Conservation (phyloP, 2,888 invertebrate genomes). For the Pollenia amentaria region DNA sequence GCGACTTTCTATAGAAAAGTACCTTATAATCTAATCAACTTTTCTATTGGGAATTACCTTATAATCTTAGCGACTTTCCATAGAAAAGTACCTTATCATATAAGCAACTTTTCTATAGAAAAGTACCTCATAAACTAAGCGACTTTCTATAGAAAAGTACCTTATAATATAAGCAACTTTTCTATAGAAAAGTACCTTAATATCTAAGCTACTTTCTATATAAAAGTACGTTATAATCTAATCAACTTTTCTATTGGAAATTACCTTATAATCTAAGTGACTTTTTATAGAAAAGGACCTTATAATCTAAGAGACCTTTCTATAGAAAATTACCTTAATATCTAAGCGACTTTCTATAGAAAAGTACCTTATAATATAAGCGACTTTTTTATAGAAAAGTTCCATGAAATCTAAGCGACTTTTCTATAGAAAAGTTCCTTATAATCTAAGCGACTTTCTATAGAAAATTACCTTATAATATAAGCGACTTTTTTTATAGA, state of each 20-base stretch:
- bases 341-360: not conserved
- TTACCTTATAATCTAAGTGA: no score
- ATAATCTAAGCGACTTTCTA: not conserved
- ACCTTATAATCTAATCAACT: not conserved
- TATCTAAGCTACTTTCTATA: not conserved
- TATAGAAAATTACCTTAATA: no score
- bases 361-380: not conserved
- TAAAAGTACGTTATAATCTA: not conserved
- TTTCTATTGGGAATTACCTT: not conserved
- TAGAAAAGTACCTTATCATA: no score
- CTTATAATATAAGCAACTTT: not conserved
- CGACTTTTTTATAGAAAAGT: not conserved
- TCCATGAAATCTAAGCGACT: not conserved
- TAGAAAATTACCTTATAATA: not conserved
- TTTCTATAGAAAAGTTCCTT: not conserved
- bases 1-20: not conserved
- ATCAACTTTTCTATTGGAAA: not conserved
- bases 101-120: no score
- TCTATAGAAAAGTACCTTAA: not conserved
- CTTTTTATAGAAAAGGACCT: no score
- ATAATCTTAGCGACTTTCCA: no score
- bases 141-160: not conserved
- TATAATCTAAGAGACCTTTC: no score
- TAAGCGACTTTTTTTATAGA: no score
- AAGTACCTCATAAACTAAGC: no score